These are phyloP conservation scores for Periparus ater DNA, from an alignment of 2,797 vertebrate species.

Conservation along the genomic window DNA sequence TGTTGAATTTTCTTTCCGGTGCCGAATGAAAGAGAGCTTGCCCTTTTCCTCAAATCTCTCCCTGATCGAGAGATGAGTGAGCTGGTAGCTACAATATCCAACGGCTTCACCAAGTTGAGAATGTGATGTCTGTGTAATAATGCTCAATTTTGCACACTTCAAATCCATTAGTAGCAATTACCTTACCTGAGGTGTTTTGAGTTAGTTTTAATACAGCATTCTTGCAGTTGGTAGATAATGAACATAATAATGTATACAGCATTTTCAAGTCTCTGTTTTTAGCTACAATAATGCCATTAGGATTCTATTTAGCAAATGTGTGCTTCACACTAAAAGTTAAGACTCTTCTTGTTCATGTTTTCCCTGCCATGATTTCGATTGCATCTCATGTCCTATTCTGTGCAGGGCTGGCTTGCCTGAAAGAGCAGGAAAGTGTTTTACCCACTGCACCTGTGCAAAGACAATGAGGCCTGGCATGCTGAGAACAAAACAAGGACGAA, in stretches of 20 bases:
- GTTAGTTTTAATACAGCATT: constrained; percentile 87
- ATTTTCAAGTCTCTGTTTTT: constrained; percentile 82
- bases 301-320: constrained; percentile 78
- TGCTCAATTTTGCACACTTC: constrained; percentile 85
- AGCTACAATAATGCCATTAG: constrained; percentile 81
- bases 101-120: constrained; percentile 69
- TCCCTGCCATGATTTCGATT: neutral
- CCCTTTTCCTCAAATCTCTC: constrained; percentile 69
- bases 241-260: constrained; percentile 84
- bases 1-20: constrained; percentile 65
- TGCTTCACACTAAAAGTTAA: constrained; percentile 75
- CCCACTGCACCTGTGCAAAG: neutral
- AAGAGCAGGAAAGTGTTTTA: neutral
- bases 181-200: constrained; percentile 87
- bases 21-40: constrained; percentile 63
- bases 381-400: constrained; percentile 3
- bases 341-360: constrained; percentile 62
- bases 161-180: constrained; percentile 88
- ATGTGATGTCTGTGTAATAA: constrained; percentile 80
- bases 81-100: constrained; percentile 67
- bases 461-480: rapidly evolving
- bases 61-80: constrained; percentile 67
- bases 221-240: constrained; percentile 88
- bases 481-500: neutral
- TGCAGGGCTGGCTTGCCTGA: neutral